These are phyloP conservation scores for Murina feae DNA, from an alignment of 2,113 vertebrate species.

Conservation along the genomic window DNA sequence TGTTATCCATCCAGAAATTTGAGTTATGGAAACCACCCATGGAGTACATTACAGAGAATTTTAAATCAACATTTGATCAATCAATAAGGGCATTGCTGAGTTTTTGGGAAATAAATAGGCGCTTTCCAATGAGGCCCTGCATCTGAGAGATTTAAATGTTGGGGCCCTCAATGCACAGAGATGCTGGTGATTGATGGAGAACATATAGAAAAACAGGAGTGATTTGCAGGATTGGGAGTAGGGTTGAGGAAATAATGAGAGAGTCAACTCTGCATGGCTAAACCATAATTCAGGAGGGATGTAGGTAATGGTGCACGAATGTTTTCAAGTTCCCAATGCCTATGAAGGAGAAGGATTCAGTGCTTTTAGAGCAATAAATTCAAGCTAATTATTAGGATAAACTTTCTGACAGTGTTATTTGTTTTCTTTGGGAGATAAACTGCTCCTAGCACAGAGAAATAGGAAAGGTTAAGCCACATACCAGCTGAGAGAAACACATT, in stretches of 20 bases:
- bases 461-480: background rate
- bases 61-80: background rate
- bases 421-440: slow-evolving; percentile 44
- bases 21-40: background rate
- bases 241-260: background rate
- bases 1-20: background rate
- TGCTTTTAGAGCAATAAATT: slow-evolving; percentile 19
- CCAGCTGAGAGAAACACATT: background rate
- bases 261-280: background rate
- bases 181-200: background rate
- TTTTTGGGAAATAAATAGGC: background rate
- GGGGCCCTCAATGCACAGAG: background rate
- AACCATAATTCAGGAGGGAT: background rate
- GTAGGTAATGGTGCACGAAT: background rate
- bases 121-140: background rate
- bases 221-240: background rate
- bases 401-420: slow-evolving; percentile 40
- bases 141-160: background rate
- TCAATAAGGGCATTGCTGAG: background rate
- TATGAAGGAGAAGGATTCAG: background rate
- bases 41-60: background rate
- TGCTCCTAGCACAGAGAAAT: background rate
- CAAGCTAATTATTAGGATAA: slow-evolving; percentile 53
- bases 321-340: slow-evolving; percentile 8
- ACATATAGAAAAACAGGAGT: background rate